Conservation (phyloP, 1,140 invertebrate genomes). For the Drosophila gunungcola region DNA sequence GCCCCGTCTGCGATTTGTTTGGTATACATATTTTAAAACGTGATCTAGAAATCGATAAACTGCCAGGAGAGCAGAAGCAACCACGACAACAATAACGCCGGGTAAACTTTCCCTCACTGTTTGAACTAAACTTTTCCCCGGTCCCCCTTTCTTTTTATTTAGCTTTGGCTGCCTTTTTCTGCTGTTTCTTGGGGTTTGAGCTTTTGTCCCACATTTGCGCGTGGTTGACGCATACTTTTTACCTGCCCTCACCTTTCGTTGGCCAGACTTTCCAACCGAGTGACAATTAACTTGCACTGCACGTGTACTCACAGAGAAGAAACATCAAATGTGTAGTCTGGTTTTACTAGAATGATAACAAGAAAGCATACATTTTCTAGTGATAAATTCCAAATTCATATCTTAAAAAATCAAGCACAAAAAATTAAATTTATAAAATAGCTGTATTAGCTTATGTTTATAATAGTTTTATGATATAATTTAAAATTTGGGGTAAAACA, state of each 20-base stretch:
- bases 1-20: constrained; percentile 53
- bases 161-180: background rate
- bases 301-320: constrained; percentile 24
- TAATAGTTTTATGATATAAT: too few species aligned
- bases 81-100: constrained; percentile 13
- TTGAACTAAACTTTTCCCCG: constrained; percentile 28
- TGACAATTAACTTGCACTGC: constrained; percentile 66
- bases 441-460: too few species aligned
- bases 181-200: constrained; percentile 19
- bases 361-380: too few species aligned
- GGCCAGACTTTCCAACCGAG: constrained; percentile 64
- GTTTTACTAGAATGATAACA: too few species aligned
- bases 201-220: constrained; percentile 49
- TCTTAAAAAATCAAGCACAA: too few species aligned
- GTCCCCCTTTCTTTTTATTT: constrained; percentile 8
- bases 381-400: background rate
- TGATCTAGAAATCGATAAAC: constrained; percentile 73
- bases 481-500: too few species aligned
- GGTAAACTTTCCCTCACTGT: constrained; percentile 42
- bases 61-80: constrained; percentile 29
- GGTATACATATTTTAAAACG: constrained; percentile 51
- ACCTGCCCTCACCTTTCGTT: constrained; percentile 24
- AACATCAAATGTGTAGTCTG: too few species aligned
- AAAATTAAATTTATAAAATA: too few species aligned
- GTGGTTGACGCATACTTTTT: constrained; percentile 50